A percentile compares a stretch with the other conserved stretches of the same genome.
Evolutionary conservation across 2,797 vertebrate species (phyloP).

Genomic region (Dermochelys coriacea): DNA sequence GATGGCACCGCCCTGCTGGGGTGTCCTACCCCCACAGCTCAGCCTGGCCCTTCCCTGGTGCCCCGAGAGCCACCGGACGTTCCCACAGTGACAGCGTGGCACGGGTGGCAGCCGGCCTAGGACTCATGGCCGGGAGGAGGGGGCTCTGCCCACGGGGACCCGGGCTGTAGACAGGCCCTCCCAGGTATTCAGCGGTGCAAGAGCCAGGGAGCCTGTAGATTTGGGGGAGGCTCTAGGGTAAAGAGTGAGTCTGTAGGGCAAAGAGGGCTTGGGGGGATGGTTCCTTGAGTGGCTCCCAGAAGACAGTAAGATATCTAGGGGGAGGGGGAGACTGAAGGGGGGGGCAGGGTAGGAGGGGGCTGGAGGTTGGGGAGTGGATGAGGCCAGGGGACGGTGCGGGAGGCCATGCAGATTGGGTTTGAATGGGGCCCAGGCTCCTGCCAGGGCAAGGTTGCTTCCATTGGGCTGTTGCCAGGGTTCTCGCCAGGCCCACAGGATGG

Average conservation of each 20-base stretch:
- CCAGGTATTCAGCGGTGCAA: neutral
- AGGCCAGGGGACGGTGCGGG: neutral
- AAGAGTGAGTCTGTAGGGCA: neutral
- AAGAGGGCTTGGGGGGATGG: neutral
- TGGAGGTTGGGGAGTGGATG: neutral
- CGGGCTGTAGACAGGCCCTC: conserved; percentile 48
- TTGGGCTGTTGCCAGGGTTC: too few relatives aligned
- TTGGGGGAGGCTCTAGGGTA: neutral
- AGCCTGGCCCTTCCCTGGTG: neutral
- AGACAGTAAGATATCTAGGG: neutral
- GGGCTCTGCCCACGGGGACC: neutral
- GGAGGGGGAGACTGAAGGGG: neutral
- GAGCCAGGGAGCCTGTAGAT: neutral
- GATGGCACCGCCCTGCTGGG: neutral
- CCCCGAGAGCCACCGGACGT: neutral
- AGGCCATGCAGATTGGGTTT: neutral
- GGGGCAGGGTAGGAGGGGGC: neutral
- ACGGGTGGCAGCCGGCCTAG: too few relatives aligned
- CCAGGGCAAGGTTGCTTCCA: neutral
- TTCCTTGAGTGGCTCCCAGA: neutral
- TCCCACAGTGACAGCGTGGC: neutral
- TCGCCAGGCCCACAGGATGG: too few relatives aligned
- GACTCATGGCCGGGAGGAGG: neutral
- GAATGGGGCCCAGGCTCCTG: too few relatives aligned
- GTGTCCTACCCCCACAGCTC: neutral